These are phyloP conservation scores for Ciconia nigra DNA, from an alignment of 2,797 vertebrate species.

Conservation along the genomic window DNA sequence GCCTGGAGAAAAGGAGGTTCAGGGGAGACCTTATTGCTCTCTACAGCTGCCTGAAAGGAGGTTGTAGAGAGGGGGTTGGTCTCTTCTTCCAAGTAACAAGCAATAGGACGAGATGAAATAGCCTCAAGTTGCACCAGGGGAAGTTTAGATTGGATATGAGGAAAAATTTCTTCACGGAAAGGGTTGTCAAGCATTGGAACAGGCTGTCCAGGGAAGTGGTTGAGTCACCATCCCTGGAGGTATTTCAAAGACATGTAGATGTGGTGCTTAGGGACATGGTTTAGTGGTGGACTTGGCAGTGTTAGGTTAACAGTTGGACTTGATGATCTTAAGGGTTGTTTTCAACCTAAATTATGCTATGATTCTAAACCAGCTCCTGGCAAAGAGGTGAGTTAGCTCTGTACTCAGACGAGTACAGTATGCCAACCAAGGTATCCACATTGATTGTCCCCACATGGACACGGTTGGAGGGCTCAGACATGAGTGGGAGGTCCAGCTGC, in stretches of 20 bases:
- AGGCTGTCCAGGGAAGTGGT: neutral
- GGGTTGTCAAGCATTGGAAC: fast-evolving
- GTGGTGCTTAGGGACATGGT: neutral
- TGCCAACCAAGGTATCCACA: fast-evolving
- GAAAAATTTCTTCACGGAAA: fast-evolving
- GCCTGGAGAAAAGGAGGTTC: neutral
- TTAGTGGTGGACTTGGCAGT: neutral
- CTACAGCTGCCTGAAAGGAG: neutral
- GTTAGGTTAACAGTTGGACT: fast-evolving
- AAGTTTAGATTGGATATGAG: neutral
- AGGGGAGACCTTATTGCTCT: fast-evolving
- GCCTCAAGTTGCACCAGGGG: fast-evolving
- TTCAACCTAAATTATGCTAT: neutral
- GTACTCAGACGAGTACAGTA: fast-evolving
- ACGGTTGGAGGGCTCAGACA: neutral
- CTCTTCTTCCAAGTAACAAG: neutral
- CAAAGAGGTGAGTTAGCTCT: neutral
- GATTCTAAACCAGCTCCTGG: neutral
- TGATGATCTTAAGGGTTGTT: neutral
- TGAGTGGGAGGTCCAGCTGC: neutral
- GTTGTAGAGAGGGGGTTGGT: fast-evolving
- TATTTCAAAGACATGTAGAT: neutral
- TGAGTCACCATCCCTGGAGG: neutral
- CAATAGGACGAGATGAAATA: fast-evolving
- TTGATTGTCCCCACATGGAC: neutral